Conservation (phyloP, 2,113 vertebrate species). For the Sterrhoptilus dennistouni region DNA sequence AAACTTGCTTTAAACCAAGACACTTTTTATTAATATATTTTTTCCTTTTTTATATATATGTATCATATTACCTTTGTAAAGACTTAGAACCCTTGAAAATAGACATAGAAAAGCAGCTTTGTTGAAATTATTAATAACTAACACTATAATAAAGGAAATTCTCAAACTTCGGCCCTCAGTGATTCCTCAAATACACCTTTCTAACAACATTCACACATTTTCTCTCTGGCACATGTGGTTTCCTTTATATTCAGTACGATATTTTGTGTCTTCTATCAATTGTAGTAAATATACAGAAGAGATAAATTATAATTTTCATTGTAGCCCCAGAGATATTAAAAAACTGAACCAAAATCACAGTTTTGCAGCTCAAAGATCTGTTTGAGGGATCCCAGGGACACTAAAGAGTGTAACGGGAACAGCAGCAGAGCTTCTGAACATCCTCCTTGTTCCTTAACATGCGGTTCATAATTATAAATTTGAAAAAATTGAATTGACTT, state of each 20-base stretch:
- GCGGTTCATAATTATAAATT: too few relatives aligned
- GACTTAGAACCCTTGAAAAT: neutral
- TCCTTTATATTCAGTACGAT: neutral
- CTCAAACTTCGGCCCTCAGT: neutral
- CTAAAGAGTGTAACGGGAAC: neutral
- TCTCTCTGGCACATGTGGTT: neutral
- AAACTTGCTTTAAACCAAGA: neutral
- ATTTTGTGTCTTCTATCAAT: neutral
- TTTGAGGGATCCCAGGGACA: neutral
- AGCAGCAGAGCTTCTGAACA: neutral
- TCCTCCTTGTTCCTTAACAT: neutral
- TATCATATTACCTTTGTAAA: neutral
- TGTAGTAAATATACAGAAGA: neutral
- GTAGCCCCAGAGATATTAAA: neutral
- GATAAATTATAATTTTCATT: neutral
- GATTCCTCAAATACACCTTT: neutral
- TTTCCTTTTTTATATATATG: neutral
- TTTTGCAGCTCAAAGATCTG: neutral
- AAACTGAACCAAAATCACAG: neutral
- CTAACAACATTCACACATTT: neutral
- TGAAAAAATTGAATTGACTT: too few relatives aligned
- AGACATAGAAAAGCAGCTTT: neutral
- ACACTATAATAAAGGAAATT: neutral
- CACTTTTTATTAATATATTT: neutral
- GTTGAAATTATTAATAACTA: neutral